Percentiles rank a stretch among this genome's conserved stretches.
phyloP scores from a whole-genome alignment of 2,113 vertebrate species.

The Pelusios castaneus region DNA sequence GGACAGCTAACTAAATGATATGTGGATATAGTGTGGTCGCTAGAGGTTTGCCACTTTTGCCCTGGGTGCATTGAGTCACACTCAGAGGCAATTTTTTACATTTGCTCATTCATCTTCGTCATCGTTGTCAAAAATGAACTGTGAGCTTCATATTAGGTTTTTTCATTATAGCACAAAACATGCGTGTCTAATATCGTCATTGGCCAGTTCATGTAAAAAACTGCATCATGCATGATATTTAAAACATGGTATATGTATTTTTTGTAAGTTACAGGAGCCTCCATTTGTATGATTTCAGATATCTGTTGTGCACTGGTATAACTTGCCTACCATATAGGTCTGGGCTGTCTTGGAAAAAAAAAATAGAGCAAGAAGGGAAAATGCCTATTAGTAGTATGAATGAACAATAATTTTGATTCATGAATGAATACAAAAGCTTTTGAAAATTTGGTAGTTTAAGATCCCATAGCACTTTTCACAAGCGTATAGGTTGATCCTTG shows the following conservation, averaged over 20 bases:
- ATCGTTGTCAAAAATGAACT: not conserved
- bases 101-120: not conserved
- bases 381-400: not conserved
- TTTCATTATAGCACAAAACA: not conserved
- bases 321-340: not conserved
- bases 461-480: not conserved
- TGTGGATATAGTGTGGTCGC: not conserved
- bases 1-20: not conserved
- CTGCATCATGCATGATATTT: not conserved
- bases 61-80: not conserved
- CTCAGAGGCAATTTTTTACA: not conserved
- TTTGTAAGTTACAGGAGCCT: not conserved
- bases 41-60: not conserved
- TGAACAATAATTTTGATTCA: not conserved
- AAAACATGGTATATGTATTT: not conserved
- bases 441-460: not conserved
- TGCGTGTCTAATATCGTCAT: not conserved
- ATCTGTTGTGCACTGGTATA: not conserved
- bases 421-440: not conserved
- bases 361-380: not conserved
- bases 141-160: not conserved
- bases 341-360: not conserved
- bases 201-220: not conserved
- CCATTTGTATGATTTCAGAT: not conserved
- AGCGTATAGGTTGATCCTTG: not conserved